These are phyloP conservation scores for Cettia cetti DNA, from an alignment of 2,113 vertebrate species.

Conservation along the genomic window DNA sequence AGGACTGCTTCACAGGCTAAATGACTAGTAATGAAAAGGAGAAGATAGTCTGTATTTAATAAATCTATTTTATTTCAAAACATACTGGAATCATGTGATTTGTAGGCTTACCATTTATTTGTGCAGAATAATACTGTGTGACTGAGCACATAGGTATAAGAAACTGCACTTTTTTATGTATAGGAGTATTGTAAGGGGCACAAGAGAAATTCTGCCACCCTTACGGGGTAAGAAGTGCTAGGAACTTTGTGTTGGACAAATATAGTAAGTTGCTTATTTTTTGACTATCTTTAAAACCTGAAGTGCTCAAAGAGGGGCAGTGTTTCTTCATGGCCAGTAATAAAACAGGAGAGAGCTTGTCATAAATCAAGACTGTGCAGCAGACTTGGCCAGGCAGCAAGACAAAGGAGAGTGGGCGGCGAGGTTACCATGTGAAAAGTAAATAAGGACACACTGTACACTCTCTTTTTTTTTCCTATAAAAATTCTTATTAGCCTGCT, in stretches of 20 bases:
- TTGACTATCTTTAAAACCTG: neutral
- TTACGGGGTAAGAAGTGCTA: neutral
- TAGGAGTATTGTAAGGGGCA: neutral
- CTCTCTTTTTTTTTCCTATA: neutral
- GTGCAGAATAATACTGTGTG: neutral
- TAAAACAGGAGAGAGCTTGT: neutral
- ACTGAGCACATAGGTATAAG: neutral
- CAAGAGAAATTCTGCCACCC: neutral
- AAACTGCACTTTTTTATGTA: neutral
- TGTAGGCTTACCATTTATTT: conserved; percentile 16
- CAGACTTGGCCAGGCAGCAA: neutral
- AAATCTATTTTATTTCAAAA: conserved; percentile 64
- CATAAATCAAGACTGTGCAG: conserved; percentile 33
- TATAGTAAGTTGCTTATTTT: neutral
- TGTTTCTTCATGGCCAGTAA: neutral
- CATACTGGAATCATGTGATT: conserved; percentile 3
- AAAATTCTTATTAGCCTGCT: neutral
- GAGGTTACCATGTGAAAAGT: conserved; percentile 19
- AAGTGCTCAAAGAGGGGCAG: neutral
- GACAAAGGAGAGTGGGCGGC: neutral
- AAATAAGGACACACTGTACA: neutral
- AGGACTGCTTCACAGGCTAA: conserved; percentile 57
- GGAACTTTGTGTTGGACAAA: neutral
- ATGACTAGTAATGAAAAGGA: conserved; percentile 61
- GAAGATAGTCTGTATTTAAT: conserved; percentile 56